A percentile compares a stretch with the other conserved stretches of the same genome.
Conservation (phyloP, 2,113 vertebrate genomes). For the Ranitomeya imitator region DNA sequence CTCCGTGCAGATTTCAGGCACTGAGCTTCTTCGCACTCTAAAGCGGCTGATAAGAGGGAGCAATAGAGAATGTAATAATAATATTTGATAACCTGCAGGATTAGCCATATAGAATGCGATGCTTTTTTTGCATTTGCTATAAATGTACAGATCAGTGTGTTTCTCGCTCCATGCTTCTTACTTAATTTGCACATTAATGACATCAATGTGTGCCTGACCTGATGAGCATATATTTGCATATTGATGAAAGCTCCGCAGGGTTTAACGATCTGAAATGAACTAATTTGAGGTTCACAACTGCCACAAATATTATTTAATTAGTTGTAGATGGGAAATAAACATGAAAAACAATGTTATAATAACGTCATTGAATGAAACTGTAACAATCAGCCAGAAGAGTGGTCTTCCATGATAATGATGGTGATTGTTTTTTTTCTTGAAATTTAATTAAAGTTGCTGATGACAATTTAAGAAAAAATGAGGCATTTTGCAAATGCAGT, state of each 20-base stretch:
- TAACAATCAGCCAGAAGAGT: not conserved
- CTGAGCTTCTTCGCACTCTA: too few relatives aligned
- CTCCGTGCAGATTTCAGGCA: too few relatives aligned
- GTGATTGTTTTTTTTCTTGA: not conserved
- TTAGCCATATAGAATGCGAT: not conserved
- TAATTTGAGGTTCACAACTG: not conserved
- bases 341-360: not conserved
- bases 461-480: too few relatives aligned
- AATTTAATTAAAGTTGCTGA: not conserved
- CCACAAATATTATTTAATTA: not conserved
- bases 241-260: not conserved
- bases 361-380: not conserved
- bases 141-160: too few relatives aligned
- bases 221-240: slow-evolving; percentile 25
- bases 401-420: too few relatives aligned
- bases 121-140: not conserved
- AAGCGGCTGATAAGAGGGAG: too few relatives aligned
- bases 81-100: too few relatives aligned
- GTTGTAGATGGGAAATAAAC: not conserved
- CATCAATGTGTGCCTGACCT: not conserved
- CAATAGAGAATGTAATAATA: too few relatives aligned
- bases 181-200: slow-evolving; percentile 33
- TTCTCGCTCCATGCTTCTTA: not conserved
- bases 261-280: slow-evolving; percentile 1
- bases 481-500: too few relatives aligned